phyloP scores from a whole-genome alignment of 64 coral and sea anemone species.

The Acropora yongei region DNA sequence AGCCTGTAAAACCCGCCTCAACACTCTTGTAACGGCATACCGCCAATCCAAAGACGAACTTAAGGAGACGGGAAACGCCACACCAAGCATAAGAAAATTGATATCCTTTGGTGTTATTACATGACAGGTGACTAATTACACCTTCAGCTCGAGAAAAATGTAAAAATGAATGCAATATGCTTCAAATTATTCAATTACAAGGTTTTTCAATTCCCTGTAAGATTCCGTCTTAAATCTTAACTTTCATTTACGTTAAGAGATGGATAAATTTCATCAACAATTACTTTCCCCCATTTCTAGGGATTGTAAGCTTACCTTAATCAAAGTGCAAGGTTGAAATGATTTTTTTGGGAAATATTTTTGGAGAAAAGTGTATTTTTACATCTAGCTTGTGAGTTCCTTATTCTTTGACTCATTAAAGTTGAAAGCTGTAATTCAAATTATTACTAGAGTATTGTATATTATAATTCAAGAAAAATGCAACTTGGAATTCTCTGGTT shows the following conservation, averaged over 20 bases:
- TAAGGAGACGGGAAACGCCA: conserved; percentile 5
- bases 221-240: conserved; percentile 7
- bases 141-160: too few species aligned
- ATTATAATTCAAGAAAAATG: neutral
- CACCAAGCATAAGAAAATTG: neutral
- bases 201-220: neutral
- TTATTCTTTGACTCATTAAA: neutral
- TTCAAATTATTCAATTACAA: too few species aligned
- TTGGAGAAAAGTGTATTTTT: neutral
- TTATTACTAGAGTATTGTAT: conserved; percentile 4
- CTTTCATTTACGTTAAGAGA: neutral
- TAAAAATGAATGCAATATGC: too few species aligned
- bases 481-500: neutral
- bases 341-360: neutral
- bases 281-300: neutral
- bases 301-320: neutral
- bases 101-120: too few species aligned
- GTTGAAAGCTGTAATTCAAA: neutral
- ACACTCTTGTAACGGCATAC: conserved; percentile 1
- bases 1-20: neutral
- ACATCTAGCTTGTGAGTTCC: neutral
- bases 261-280: neutral
- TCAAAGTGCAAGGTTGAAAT: neutral
- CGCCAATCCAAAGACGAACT: neutral
- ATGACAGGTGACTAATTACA: too few species aligned